A percentile compares a stretch with the other conserved stretches of the same genome.
Evolutionary conservation across 2,113 vertebrate genomes (phyloP).

Genomic region (Baryphthengus martii): DNA sequence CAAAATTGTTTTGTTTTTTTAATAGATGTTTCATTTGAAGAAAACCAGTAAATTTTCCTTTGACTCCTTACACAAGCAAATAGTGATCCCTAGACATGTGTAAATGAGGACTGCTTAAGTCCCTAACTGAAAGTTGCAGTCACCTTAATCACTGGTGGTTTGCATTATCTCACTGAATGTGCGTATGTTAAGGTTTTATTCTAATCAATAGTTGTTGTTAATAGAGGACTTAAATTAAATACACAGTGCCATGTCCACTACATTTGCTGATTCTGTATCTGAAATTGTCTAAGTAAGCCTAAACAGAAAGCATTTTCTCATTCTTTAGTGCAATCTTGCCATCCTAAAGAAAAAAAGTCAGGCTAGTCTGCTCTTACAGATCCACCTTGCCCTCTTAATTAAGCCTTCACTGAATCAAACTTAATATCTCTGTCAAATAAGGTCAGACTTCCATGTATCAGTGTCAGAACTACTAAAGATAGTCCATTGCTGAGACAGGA

Average conservation of each 20-base stretch:
- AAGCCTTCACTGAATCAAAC: constrained; percentile 39
- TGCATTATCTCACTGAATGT: neutral
- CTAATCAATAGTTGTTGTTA: neutral
- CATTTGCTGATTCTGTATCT: neutral
- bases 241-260: neutral
- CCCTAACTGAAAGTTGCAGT: neutral
- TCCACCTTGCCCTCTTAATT: neutral
- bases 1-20: neutral
- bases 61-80: neutral
- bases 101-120: neutral
- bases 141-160: neutral
- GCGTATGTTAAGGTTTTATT: neutral
- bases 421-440: constrained; percentile 42
- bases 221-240: neutral
- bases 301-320: neutral
- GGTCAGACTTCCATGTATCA: constrained; percentile 32
- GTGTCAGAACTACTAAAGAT: constrained; percentile 43
- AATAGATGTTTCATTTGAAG: neutral
- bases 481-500: neutral
- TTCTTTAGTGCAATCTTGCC: neutral
- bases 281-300: neutral
- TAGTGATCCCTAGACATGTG: neutral
- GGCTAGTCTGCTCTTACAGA: neutral
- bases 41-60: neutral
- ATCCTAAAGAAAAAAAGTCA: neutral